phyloP scores from a whole-genome alignment of 2,797 vertebrate genomes.

The Allobates femoralis region DNA sequence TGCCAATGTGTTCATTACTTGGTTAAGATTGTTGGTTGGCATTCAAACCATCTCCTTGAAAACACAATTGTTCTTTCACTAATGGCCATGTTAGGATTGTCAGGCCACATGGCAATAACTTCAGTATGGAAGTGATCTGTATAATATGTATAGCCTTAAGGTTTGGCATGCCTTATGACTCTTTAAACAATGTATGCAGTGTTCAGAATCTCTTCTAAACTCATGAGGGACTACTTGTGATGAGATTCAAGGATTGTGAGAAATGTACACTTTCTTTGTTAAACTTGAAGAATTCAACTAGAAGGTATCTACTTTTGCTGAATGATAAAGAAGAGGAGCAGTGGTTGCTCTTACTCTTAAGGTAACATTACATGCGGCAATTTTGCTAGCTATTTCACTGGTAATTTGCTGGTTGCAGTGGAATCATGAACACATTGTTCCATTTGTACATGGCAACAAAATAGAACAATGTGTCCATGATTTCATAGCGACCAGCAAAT shows the following conservation, averaged over 20 bases:
- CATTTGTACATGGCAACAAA: too few species aligned
- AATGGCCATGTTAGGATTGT: constrained; percentile 38
- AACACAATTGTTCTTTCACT: constrained; percentile 45
- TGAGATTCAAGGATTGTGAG: constrained; percentile 1
- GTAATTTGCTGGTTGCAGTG: too few species aligned
- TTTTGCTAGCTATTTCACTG: too few species aligned
- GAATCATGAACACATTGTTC: too few species aligned
- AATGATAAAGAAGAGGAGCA: too few species aligned
- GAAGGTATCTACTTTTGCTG: not conserved
- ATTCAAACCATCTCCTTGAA: constrained; percentile 31
- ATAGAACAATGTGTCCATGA: too few species aligned
- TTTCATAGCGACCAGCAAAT: too few species aligned
- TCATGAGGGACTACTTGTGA: not conserved
- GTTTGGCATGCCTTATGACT: constrained; percentile 46
- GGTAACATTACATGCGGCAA: too few species aligned
- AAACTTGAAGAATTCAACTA: not conserved
- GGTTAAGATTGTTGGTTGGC: constrained; percentile 24
- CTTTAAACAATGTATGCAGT: constrained; percentile 42
- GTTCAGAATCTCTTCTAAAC: constrained; percentile 28
- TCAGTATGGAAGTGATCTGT: constrained; percentile 38
- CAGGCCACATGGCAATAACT: constrained; percentile 44
- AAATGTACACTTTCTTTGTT: not conserved
- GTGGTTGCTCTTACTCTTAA: not conserved
- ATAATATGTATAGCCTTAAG: constrained; percentile 38
- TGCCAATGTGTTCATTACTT: constrained; percentile 32